Base-by-base conservation (phyloP, 2,113 vertebrate species). In the Mormyrus iriodes region DNA sequence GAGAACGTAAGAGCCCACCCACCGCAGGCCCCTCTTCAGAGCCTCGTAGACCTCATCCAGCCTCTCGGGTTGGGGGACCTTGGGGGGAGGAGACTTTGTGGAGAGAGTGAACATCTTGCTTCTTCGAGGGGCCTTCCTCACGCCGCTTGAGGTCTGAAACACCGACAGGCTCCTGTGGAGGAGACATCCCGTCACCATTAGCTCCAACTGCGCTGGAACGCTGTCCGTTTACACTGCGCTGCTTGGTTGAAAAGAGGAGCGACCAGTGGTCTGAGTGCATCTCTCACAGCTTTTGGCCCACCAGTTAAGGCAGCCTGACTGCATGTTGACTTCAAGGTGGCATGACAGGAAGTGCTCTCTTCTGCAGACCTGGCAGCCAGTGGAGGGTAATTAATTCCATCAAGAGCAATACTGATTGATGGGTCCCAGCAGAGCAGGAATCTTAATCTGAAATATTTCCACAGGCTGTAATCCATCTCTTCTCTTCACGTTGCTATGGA, bases 71-170 rank as follows among this genome's bases (percentile, higher is more conserved):
- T 99, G 98, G 65, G 98, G 98, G 89, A 97, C 96, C 95, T 98
- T 99, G 17, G 97, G 96, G 76, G 96, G 96, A 12, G 97, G 96
- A 73, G 97, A 95, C 88, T 97, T 98, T 90, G 96, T 95, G 2
- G 98, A 97, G 94, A 97, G 97, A 2, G 95, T 97, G 93, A 99
- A 99, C 97, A 99, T 98, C 93, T 97, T 98, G 94, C 97, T 97
- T 90, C 96, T 97, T 92, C 97, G 96, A 88, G 97, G 95, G 92
- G 95, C 92, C 95, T 97, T 99, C 93, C 98, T 96, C 92, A 95
- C 95, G 21, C 97, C 94, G 0, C 95, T 96, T 1, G 97, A 97
- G 21, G 98, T 97, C 91, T 96, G 96, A 94, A 99, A 99, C 90
- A 96, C 95, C 0, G 94, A 95, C 42, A 97, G 95, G 91, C 92